phyloP scores from a whole-genome alignment of 1,140 invertebrate species.

The Cydia fagiglandana region DNA sequence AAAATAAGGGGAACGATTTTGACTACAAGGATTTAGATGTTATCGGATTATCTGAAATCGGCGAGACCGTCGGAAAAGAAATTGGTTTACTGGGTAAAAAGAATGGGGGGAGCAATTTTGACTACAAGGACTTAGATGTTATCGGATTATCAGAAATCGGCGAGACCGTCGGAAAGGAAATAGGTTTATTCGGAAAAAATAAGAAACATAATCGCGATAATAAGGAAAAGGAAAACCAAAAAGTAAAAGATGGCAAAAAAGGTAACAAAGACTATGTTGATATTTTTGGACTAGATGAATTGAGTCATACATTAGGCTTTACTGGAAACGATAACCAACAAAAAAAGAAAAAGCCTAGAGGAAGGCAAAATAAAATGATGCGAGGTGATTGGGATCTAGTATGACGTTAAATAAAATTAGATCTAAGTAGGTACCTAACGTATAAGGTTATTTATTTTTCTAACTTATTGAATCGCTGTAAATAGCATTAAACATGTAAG shows the following conservation, averaged over 20 bases:
- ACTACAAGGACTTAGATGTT: conserved; percentile 68
- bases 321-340: conserved; percentile 39
- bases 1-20: conserved; percentile 58
- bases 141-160: conserved; percentile 70
- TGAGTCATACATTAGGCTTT: conserved; percentile 33
- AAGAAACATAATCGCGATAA: conserved; percentile 57
- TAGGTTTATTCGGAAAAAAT: conserved; percentile 68
- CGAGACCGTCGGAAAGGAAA: conserved; percentile 67
- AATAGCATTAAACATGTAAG: conserved; percentile 59
- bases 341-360: conserved; percentile 63
- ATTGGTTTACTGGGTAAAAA: conserved; percentile 68
- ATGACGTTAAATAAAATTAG: conserved; percentile 52
- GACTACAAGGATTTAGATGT: conserved; percentile 69
- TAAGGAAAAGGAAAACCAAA: conserved; percentile 51
- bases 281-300: conserved; percentile 46
- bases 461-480: conserved; percentile 67
- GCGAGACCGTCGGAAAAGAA: conserved; percentile 69
- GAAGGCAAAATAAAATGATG: conserved; percentile 79
- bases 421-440: conserved; percentile 53
- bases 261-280: conserved; percentile 61
- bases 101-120: conserved; percentile 57
- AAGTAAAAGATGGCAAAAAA: conserved; percentile 50
- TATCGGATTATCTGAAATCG: conserved; percentile 67
- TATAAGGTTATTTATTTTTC: conserved; percentile 62
- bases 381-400: conserved; percentile 62